phyloP scores from a whole-genome alignment of 30 jellyfish, hydroid and myxozoan species.

The Aurelia sp. region DNA sequence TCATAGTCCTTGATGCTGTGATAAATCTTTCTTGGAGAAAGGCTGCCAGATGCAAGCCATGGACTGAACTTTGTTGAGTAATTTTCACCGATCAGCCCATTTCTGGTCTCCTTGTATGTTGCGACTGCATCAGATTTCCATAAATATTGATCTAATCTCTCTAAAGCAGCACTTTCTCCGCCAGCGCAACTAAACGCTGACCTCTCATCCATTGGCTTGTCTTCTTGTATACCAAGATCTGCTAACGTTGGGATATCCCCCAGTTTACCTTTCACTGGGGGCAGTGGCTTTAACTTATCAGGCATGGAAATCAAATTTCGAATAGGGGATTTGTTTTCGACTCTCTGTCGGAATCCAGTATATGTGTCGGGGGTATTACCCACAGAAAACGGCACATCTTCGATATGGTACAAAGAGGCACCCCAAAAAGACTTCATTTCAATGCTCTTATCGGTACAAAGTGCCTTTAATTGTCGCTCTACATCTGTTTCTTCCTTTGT shows the following conservation, averaged over 20 bases:
- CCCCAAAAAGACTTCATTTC: constrained; percentile 68
- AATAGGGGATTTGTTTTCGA: constrained; percentile 36
- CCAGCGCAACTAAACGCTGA: constrained; percentile 65
- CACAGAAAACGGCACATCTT: constrained; percentile 52
- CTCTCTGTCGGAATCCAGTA: constrained; percentile 63
- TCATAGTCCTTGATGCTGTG: constrained; percentile 32
- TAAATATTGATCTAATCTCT: constrained; percentile 35
- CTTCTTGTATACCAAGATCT: constrained; percentile 15
- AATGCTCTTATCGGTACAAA: constrained; percentile 31
- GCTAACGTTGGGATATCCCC: constrained; percentile 59
- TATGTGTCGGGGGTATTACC: constrained; percentile 62
- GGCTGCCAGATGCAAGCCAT: constrained; percentile 79
- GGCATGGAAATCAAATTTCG: constrained; percentile 48
- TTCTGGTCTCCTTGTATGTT: constrained; percentile 76
- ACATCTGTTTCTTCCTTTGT: constrained; percentile 68
- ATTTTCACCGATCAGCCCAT: constrained; percentile 68
- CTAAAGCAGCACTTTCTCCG: constrained; percentile 62
- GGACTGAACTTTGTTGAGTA: constrained; percentile 83
- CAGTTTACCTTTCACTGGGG: constrained; percentile 38
- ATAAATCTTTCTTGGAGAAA: constrained; percentile 71
- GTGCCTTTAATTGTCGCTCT: constrained; percentile 4
- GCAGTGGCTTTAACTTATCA: constrained; percentile 43
- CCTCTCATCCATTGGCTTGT: constrained; percentile 20
- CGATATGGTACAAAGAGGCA: constrained; percentile 60
- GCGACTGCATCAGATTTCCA: constrained; percentile 76